Percentiles rank a stretch among this genome's conserved stretches.
These are phyloP conservation scores for Heliornis fulica DNA, from an alignment of 2,113 vertebrate species.

Conservation along the genomic window DNA sequence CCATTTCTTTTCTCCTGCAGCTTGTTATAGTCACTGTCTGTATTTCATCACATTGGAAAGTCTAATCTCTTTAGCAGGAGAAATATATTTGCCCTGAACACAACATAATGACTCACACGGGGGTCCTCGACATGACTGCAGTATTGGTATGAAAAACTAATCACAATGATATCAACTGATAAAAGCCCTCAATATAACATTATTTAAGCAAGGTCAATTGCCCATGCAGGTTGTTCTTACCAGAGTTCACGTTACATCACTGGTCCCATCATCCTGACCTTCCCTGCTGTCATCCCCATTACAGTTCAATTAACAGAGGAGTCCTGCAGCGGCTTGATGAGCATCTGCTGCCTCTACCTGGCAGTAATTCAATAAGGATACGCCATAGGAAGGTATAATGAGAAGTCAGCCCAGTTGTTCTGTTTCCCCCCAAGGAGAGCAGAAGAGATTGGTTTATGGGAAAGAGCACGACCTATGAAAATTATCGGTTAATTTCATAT, in stretches of 20 bases:
- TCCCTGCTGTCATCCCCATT: slow-evolving; percentile 87
- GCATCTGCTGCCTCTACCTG: slow-evolving; percentile 88
- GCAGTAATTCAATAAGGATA: slow-evolving; percentile 88
- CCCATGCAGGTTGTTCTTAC: slow-evolving; percentile 45
- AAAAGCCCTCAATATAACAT: neutral
- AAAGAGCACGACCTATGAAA: slow-evolving; percentile 64
- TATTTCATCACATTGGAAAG: neutral
- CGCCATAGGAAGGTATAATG: slow-evolving; percentile 77
- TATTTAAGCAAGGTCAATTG: slow-evolving; percentile 58
- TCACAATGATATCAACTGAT: neutral
- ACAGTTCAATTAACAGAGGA: slow-evolving; percentile 90
- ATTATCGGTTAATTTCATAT: slow-evolving; percentile 51
- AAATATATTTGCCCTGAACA: neutral
- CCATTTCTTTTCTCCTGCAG: neutral
- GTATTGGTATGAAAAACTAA: neutral
- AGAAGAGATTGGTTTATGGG: slow-evolving; percentile 73
- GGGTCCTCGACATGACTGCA: neutral
- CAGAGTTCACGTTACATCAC: slow-evolving; percentile 77
- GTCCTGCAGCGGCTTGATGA: slow-evolving; percentile 81
- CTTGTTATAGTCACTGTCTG: neutral
- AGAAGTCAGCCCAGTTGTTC: slow-evolving; percentile 74
- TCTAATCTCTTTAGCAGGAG: neutral
- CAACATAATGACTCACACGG: neutral
- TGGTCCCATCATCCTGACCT: slow-evolving; percentile 79
- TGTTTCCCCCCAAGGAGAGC: slow-evolving; percentile 70